Conservation (phyloP, 2,797 vertebrate species). For the Enteromius paludinosus region DNA sequence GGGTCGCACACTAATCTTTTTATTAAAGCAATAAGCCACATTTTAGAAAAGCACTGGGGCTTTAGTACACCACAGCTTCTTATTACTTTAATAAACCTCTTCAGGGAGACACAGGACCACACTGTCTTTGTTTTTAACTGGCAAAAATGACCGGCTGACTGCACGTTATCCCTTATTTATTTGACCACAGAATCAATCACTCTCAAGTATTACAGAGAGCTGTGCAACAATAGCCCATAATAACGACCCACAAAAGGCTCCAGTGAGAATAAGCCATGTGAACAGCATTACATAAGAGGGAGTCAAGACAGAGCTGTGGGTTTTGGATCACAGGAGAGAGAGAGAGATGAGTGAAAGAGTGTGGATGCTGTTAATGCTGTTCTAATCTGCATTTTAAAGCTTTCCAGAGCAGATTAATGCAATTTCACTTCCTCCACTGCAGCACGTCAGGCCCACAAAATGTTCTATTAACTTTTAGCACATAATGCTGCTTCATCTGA, state of each 20-base stretch:
- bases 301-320: slow-evolving; percentile 26
- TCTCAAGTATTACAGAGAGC: neutral
- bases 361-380: slow-evolving; percentile 64
- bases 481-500: slow-evolving; percentile 36
- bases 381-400: slow-evolving; percentile 76
- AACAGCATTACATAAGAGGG: slow-evolving; percentile 30
- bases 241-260: neutral
- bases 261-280: slow-evolving; percentile 1
- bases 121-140: neutral
- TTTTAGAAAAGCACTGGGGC: neutral
- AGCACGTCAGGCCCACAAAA: slow-evolving; percentile 45
- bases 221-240: neutral
- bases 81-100: neutral
- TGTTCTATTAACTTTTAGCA: slow-evolving; percentile 50
- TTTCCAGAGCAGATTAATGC: slow-evolving; percentile 74
- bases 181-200: neutral
- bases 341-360: slow-evolving; percentile 57
- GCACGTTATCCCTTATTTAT: neutral
- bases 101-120: neutral
- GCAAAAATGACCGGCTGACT: neutral
- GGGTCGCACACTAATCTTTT: neutral
- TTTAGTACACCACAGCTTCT: neutral
- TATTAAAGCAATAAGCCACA: neutral
- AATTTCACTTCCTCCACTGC: slow-evolving; percentile 65
- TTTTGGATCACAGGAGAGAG: slow-evolving; percentile 11